Base-by-base conservation (phyloP, 2,888 invertebrate genomes). In the Ptychoptera contaminata region DNA sequence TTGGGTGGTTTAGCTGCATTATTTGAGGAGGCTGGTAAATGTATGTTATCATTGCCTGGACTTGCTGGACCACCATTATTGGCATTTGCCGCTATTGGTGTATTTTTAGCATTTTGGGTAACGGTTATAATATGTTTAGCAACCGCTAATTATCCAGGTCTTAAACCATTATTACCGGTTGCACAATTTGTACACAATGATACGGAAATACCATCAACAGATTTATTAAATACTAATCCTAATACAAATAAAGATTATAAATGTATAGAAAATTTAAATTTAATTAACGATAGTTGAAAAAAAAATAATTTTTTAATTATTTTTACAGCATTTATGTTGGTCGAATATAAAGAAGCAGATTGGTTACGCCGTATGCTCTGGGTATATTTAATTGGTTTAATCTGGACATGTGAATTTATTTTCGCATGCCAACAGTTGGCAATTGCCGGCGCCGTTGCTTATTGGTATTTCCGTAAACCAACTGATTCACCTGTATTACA, bases 391-490 rank as follows among this genome's bases (percentile, higher is more conserved):
- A 73, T 93, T 42, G 93, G 88, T 37, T 71, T 94, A 16, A 76
- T 96, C 50, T 96, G 94, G 94, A 81, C 83, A 10, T 81, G 86
- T 23, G 93, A 96, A 68, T 93, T 93, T 60, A 90, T 94, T 53
- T 79, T 91, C 54, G 91, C 87, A 11, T 92, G 92, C 58, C 92
- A 94, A 62, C 87, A 90, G 61, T 87, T 94, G 77, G 84, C 92
- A 2, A 80, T 94, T 49, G 86, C 93, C 14, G 91, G 92, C 10
- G 80, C 93, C 15, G 91, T 94, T 1, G 87, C 91, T 0, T 82
- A 81, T 55, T 96, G 94, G 94, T 94, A 91, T 63, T 94, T 96
- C 54, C 77, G 79, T 55, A 79, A 82, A 31, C 77, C 79, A 45
- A 76, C 79, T 49, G 73, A 77, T 23, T 74, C 77, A 0, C 85